Percentiles rank a stretch among this genome's conserved stretches.
These are phyloP conservation scores for Sterna hirundo DNA, from an alignment of 2,113 vertebrate species.

Conservation along the genomic window DNA sequence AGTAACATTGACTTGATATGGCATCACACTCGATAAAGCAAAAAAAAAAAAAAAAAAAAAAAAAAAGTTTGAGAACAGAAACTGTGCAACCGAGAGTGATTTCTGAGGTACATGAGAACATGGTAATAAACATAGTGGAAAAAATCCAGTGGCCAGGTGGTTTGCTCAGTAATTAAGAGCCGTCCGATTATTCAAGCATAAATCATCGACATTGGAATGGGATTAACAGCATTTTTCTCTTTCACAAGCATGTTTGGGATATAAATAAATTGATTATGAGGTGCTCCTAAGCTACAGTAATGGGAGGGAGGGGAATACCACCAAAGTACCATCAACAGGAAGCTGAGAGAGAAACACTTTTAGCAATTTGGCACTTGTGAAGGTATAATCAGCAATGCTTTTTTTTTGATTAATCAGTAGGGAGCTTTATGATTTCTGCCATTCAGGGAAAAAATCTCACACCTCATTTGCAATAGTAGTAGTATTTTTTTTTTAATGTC, in stretches of 20 bases:
- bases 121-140: constrained; percentile 83
- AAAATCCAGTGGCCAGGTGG: constrained; percentile 69
- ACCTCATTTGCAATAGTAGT: neutral
- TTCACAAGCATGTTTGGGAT: neutral
- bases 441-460: neutral
- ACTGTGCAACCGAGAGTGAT: constrained; percentile 89
- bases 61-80: constrained; percentile 79
- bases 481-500: neutral
- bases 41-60: constrained; percentile 44
- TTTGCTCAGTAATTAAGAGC: constrained; percentile 43
- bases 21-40: constrained; percentile 91
- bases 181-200: neutral
- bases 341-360: neutral
- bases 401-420: neutral
- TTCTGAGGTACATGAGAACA: constrained; percentile 91
- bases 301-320: neutral
- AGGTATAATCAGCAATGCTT: constrained; percentile 20
- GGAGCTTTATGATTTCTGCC: neutral
- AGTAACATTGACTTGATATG: constrained; percentile 82
- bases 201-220: neutral
- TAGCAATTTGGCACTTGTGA: neutral
- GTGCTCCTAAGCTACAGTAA: neutral
- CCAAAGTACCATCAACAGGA: neutral
- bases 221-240: neutral
- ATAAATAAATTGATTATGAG: constrained; percentile 14